phyloP scores from a whole-genome alignment of 2,888 invertebrate genomes.

The Hipparchia semele region DNA sequence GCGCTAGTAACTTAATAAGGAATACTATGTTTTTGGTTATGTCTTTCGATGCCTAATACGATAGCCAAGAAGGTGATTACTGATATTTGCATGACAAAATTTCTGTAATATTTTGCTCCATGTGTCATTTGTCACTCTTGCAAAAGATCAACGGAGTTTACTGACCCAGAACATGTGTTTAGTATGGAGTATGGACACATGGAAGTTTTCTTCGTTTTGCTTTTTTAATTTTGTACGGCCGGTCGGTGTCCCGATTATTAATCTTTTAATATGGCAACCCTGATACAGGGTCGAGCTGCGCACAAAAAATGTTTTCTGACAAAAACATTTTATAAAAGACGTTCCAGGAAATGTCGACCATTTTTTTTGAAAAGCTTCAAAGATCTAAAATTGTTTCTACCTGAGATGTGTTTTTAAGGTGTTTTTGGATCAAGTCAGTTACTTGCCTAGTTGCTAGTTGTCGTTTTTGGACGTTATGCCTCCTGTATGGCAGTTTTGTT shows the following conservation, averaged over 20 bases:
- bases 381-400: slow-evolving; percentile 38
- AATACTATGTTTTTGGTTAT: too few relatives aligned
- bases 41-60: too few relatives aligned
- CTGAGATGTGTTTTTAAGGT: slow-evolving; percentile 36
- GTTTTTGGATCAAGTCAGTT: slow-evolving; percentile 21
- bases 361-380: slow-evolving; percentile 51
- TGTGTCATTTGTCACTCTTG: too few relatives aligned
- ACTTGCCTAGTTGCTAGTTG: background rate
- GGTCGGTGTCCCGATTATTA: background rate
- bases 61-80: too few relatives aligned
- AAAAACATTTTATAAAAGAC: slow-evolving; percentile 50
- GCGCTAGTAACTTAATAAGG: too few relatives aligned
- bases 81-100: too few relatives aligned
- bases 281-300: slow-evolving; percentile 33
- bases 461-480: too few relatives aligned
- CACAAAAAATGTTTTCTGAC: slow-evolving; percentile 44
- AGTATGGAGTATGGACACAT: too few relatives aligned
- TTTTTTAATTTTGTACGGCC: background rate
- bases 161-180: too few relatives aligned
- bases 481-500: background rate
- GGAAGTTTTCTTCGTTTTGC: too few relatives aligned
- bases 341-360: slow-evolving; percentile 66
- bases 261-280: background rate
- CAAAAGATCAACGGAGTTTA: too few relatives aligned
- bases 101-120: too few relatives aligned